These are phyloP conservation scores for Polydrusus tereticollis DNA, from an alignment of 2,888 invertebrate species.

Conservation along the genomic window DNA sequence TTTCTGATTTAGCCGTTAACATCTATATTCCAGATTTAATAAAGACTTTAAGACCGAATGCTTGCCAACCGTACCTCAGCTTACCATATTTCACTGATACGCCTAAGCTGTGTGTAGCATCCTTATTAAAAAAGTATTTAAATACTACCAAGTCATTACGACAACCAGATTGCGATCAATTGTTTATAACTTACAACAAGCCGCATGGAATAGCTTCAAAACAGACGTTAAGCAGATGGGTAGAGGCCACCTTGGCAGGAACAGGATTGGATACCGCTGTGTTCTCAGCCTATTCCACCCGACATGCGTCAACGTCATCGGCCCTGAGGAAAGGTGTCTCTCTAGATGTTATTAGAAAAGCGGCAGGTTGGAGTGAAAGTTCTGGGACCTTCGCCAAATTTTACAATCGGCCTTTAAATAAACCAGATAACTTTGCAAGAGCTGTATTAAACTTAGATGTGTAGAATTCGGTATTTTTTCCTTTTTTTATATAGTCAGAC, in stretches of 20 bases:
- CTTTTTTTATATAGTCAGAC: too few relatives aligned
- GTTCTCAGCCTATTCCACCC: slow-evolving; percentile 51
- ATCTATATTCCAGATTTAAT: slow-evolving; percentile 13
- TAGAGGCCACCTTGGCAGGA: neutral
- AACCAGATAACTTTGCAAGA: too few relatives aligned
- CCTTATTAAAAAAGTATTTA: neutral
- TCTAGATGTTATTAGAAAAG: slow-evolving; percentile 49
- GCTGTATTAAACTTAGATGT: too few relatives aligned
- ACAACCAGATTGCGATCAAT: neutral
- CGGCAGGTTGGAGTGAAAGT: slow-evolving; percentile 51
- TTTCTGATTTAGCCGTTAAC: neutral
- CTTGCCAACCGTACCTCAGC: neutral
- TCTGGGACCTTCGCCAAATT: slow-evolving; percentile 51
- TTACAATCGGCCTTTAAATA: slow-evolving; percentile 47
- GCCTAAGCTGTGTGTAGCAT: neutral
- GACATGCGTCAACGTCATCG: slow-evolving; percentile 54
- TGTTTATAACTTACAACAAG: neutral
- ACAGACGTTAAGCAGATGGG: slow-evolving; percentile 12
- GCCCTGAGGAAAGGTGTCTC: slow-evolving; percentile 50
- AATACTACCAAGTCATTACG: neutral
- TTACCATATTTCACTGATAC: neutral
- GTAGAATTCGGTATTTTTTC: too few relatives aligned
- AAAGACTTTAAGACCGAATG: slow-evolving; percentile 4
- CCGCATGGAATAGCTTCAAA: neutral
- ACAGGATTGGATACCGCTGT: slow-evolving; percentile 5